Conservation (phyloP, 2,888 invertebrate species). For the Scaptomyza reducta region DNA sequence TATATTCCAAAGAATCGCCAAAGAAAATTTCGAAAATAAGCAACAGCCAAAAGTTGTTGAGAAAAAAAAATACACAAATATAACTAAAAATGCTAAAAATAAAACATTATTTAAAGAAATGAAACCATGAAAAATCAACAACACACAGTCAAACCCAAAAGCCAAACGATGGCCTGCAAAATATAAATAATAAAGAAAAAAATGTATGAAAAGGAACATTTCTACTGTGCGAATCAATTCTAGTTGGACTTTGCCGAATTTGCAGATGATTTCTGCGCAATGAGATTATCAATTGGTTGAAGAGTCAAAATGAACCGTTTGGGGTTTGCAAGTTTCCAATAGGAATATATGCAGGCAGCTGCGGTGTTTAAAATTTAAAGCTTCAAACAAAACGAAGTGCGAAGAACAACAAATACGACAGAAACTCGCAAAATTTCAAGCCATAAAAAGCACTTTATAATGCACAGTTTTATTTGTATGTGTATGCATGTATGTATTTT, state of each 20-base stretch:
- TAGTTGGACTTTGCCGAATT: conserved; percentile 50
- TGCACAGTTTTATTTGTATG: conserved; percentile 37
- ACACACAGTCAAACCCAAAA: conserved; percentile 59
- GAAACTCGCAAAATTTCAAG: conserved; percentile 51
- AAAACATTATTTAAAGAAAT: conserved; percentile 83
- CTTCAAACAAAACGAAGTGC: conserved; percentile 20
- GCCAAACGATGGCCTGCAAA: conserved; percentile 63
- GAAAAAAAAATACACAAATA: conserved; percentile 72
- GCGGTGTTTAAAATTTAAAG: conserved; percentile 22
- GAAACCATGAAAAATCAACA: conserved; percentile 82
- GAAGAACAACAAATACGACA: conserved; percentile 45
- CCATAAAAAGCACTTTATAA: conserved; percentile 76
- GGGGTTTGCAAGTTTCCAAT: conserved; percentile 16
- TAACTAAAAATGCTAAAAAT: conserved; percentile 82
- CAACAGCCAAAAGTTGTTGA: conserved; percentile 55
- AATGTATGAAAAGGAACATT: conserved; percentile 37
- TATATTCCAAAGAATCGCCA: conserved; percentile 69
- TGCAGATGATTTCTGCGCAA: conserved; percentile 37
- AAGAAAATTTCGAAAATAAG: conserved; percentile 63
- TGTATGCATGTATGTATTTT: conserved; percentile 35
- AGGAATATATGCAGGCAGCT: conserved; percentile 14
- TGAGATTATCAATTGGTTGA: conserved; percentile 7
- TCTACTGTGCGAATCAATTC: conserved; percentile 9
- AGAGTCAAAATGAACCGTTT: neutral
- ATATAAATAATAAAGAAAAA: conserved; percentile 63